Evolutionary conservation across 2,797 vertebrate genomes (phyloP), one percentile per base, ranked within the genome.

Genomic region (Falco concolor): DNA sequence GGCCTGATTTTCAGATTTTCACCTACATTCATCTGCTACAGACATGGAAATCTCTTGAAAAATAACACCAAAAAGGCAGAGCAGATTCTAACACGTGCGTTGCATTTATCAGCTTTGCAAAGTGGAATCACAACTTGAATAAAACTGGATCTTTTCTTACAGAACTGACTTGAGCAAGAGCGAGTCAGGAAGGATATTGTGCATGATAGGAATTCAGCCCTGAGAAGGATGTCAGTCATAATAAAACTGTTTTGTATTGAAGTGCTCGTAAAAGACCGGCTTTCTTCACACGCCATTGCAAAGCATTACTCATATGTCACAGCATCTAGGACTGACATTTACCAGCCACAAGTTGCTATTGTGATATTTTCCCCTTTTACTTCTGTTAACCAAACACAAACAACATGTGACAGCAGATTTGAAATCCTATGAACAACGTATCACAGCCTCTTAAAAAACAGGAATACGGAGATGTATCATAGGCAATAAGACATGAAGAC

Each of bases 151-250:
- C 63, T 47, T 84, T 84, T 59, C 78, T 59, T 59, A 45, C 61
- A 28, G 87, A 44, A 42, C 38, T 69, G 80, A 81, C 79, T 68
- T 45, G 91, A 85, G 78, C 78, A 54, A 30, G 49, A 54, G 44
- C 0, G 1, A 14, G 73, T 80, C 78, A 94, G 95, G 95, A 97
- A 96, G 94, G 95, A 96, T 96, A 74, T 87, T 25, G 67, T 95
- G 86, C 5, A 5, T 73, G 94, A 63, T 82, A 67, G 85, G 91
- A 94, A 72, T 78, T 38, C 82, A 83, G 89, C 69, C 77, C 76
- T 40, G 63, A 96, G 94, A 94, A 97, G 96, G 93, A 96, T 91
- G 91, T 92, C 96, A 95, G 82, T 86, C 85, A 27, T 86, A 68
- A 94, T 88, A 82, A 90, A 91, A 44, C 34, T 9, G 56, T 8